Conservation (phyloP, 2,888 invertebrate species). For the Odontothrips loti region DNA sequence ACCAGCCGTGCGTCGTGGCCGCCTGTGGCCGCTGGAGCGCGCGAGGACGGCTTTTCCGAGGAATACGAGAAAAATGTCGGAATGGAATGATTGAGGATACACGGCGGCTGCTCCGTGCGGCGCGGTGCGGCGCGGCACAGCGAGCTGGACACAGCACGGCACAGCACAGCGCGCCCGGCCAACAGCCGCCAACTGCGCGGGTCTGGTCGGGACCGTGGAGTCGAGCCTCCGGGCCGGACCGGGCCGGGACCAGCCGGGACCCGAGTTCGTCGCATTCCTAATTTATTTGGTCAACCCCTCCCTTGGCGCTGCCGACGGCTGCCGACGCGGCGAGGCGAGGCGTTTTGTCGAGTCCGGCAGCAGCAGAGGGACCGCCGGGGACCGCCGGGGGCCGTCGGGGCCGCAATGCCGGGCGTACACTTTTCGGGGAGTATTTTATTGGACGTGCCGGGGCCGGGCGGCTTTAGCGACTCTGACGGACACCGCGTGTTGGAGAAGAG, state of each 20-base stretch:
- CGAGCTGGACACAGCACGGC: neutral
- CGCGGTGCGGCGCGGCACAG: neutral
- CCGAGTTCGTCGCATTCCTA: neutral
- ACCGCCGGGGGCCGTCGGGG: no score
- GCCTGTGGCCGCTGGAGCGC: no score
- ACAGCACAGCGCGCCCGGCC: neutral
- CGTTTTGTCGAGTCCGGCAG: no score
- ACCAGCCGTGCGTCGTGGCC: neutral
- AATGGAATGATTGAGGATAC: conserved; percentile 1
- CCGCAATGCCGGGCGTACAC: neutral
- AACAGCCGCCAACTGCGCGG: neutral
- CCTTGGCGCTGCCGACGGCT: neutral
- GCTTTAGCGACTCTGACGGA: no score
- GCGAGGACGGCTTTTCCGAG: neutral
- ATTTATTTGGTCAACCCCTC: conserved; percentile 3
- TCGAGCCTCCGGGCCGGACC: neutral
- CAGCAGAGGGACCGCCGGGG: no score
- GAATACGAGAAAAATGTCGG: conserved; percentile 7
- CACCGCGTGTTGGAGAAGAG: no score
- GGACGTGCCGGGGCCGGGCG: neutral
- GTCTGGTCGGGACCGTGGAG: no score
- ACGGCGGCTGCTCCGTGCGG: neutral
- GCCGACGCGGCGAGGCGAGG: neutral
- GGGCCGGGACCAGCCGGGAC: neutral
- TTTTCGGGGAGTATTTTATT: conserved; percentile 2